These are phyloP conservation scores for Drosophila phalerata DNA, from an alignment of 2,888 invertebrate genomes.

Conservation along the genomic window DNA sequence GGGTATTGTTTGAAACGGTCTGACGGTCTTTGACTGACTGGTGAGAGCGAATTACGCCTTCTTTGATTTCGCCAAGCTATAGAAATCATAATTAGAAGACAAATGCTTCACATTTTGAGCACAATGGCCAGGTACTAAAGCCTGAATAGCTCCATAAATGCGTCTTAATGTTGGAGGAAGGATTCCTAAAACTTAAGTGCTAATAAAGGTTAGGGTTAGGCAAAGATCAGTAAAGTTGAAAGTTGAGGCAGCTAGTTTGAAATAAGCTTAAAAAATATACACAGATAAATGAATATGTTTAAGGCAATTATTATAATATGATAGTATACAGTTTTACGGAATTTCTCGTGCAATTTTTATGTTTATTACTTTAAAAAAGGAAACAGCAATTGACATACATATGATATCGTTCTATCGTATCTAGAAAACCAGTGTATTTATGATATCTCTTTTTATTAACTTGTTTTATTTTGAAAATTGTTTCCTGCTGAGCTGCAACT, in stretches of 20 bases:
- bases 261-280: not conserved
- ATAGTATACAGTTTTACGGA: no score
- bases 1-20: constrained; percentile 44
- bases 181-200: constrained; percentile 46
- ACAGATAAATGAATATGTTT: no score
- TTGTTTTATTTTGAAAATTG: not conserved
- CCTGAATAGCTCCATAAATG: constrained; percentile 43
- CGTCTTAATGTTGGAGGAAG: constrained; percentile 49
- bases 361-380: not conserved
- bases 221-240: constrained; percentile 6
- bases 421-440: not conserved
- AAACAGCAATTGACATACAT: not conserved
- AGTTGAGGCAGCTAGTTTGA: constrained; percentile 38
- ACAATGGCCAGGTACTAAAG: constrained; percentile 54
- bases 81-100: constrained; percentile 77
- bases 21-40: constrained; percentile 52
- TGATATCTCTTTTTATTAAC: not conserved
- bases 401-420: no score
- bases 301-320: no score
- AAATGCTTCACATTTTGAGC: constrained; percentile 53
- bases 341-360: no score
- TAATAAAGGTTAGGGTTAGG: constrained; percentile 40
- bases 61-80: constrained; percentile 77
- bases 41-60: constrained; percentile 83
- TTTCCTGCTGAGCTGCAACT: not conserved